These are phyloP conservation scores for Drosophila pachea DNA, from an alignment of 1,140 invertebrate genomes.

Conservation along the genomic window DNA sequence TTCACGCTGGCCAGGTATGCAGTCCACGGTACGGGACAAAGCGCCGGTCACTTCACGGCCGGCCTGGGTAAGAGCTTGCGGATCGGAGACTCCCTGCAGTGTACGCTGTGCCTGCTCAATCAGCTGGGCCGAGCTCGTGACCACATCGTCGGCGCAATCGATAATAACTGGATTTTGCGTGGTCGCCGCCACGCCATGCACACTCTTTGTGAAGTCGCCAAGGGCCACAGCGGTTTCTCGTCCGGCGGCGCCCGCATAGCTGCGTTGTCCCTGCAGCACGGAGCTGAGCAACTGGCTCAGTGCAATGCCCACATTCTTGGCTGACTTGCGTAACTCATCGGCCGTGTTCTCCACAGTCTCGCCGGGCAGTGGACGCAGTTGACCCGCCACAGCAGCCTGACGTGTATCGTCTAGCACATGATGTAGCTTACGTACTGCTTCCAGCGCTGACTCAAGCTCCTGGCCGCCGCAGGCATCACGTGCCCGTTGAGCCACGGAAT, in stretches of 20 bases:
- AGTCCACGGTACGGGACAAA: constrained; percentile 83
- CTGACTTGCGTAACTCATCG: constrained; percentile 85
- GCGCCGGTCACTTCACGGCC: constrained; percentile 80
- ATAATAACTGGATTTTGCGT: constrained; percentile 80
- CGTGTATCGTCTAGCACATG: constrained; percentile 90
- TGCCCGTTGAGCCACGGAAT: constrained; percentile 88
- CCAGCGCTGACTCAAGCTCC: constrained; percentile 90
- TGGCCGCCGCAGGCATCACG: constrained; percentile 93
- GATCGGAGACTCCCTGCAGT: constrained; percentile 82
- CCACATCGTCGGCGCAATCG: constrained; percentile 88
- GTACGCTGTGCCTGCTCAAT: constrained; percentile 88
- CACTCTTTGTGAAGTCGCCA: constrained; percentile 84
- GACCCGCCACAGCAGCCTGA: constrained; percentile 84
- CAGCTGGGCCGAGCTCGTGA: constrained; percentile 86
- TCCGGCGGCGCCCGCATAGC: constrained; percentile 90
- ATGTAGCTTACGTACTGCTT: constrained; percentile 89
- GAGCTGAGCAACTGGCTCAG: constrained; percentile 92
- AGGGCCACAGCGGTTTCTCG: constrained; percentile 88
- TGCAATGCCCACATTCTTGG: constrained; percentile 82
- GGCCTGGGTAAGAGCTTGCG: constrained; percentile 82
- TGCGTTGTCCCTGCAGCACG: constrained; percentile 90
- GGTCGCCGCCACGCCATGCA: constrained; percentile 86
- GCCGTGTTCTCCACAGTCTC: constrained; percentile 90
- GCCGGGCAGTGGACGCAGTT: constrained; percentile 90
- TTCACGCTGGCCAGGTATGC: constrained; percentile 92